A percentile compares a stretch with the other conserved stretches of the same genome.
Evolutionary conservation across 2,113 vertebrate genomes (phyloP).

Genomic region (Arizona elegans): DNA sequence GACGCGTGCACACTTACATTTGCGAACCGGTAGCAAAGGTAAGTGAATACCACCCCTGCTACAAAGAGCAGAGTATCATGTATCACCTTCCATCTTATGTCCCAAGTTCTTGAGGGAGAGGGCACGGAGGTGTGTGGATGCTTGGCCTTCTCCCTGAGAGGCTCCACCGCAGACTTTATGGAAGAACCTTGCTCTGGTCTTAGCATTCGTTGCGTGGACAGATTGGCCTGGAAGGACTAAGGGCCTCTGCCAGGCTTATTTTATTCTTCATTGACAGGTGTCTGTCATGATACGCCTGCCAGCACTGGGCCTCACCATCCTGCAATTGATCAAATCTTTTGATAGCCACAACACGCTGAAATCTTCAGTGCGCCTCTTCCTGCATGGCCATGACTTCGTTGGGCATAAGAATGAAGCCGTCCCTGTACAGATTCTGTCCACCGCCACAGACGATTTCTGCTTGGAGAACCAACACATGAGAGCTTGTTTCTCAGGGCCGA

Average conservation of each 20-base stretch:
- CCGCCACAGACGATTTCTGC: constrained; percentile 76
- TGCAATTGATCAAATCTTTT: constrained; percentile 81
- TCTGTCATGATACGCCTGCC: constrained; percentile 86
- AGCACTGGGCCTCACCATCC: constrained; percentile 80
- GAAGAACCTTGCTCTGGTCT: not conserved
- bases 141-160: accelerated
- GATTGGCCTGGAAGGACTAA: not conserved
- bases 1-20: too few relatives aligned
- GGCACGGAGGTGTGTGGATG: too few relatives aligned
- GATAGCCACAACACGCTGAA: constrained; percentile 71
- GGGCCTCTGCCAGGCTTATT: not conserved
- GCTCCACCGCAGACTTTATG: not conserved
- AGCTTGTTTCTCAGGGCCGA: constrained; percentile 87
- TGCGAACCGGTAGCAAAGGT: too few relatives aligned
- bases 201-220: not conserved
- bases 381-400: constrained; percentile 64
- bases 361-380: constrained; percentile 79
- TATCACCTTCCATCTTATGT: not conserved
- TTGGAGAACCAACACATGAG: constrained; percentile 85
- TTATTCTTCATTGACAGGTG: constrained; percentile 63
- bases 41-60: too few relatives aligned
- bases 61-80: not conserved
- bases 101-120: not conserved
- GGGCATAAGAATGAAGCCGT: constrained; percentile 69
- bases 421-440: constrained; percentile 75